Base-by-base conservation (phyloP, 2,888 invertebrate species). In the Eristalinus sepulchralis region DNA sequence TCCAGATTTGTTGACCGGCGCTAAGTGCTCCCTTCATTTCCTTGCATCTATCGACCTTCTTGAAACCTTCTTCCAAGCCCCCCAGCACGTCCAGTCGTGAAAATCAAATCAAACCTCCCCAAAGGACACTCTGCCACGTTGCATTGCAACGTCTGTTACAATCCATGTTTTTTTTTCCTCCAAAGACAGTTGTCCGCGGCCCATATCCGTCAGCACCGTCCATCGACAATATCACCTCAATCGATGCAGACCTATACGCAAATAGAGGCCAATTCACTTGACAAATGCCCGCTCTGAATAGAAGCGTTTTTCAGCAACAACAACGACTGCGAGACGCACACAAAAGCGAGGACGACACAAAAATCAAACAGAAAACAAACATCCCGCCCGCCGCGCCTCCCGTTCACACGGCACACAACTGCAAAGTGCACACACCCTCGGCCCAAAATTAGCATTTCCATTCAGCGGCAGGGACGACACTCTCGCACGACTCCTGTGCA, bases 401-500 rank as follows among this genome's bases (percentile, higher is more conserved):
- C 17, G 17, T n/a, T 47, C 17, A 17, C 17, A 17, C 47, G 17
- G 20, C 31, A 20, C 27, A 11, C 20, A 24, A 11, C 66, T 57
- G 17, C 62, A 68, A 68, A 68, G 62, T 63, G 31, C 47, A 62
- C 55, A 62, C 47, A 57, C 31, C 31, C 31, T 47, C 33, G 20
- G 47, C 33, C 59, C 9, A 47, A 59, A 33, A 71, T 79, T 64
- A 66, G 71, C 64, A 64, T 64, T 66, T 79, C 59, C 47, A 66
- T 60, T 71, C 59, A 71, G 63, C 27, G 22, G 36, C 53, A 59
- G 39, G 22, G 36, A 62, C 47, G 59, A 34, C 57, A 66, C 63
- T 59, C 70, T 63, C 27, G 59, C 20, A 66, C n/a, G 47, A 59
- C 53, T 72, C 66, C 33, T 34, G 53, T 63, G 60, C 73, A 68